These are phyloP conservation scores for Pseudomyrmex pallidus DNA, from an alignment of 1,140 invertebrate species.

Conservation along the genomic window DNA sequence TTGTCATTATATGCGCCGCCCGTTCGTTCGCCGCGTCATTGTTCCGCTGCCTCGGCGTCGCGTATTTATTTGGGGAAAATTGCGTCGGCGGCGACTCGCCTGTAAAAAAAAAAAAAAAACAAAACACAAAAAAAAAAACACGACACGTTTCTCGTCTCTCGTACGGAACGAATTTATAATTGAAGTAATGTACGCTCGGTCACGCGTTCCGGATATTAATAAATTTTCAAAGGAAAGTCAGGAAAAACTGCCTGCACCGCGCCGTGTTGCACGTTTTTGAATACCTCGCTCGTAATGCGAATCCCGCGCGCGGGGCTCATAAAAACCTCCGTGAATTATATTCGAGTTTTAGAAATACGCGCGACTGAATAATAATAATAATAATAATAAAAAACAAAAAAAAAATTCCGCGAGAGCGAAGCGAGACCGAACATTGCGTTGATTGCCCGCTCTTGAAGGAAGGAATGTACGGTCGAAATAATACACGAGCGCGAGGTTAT, in stretches of 20 bases:
- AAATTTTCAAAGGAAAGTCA: conserved; percentile 15
- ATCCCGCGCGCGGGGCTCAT: neutral
- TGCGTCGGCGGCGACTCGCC: conserved; percentile 18
- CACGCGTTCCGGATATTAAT: conserved; percentile 34
- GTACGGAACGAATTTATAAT: conserved; percentile 44
- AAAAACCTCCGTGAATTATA: neutral
- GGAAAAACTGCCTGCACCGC: neutral
- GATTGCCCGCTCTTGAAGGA: conserved; percentile 20
- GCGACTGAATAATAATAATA: neutral
- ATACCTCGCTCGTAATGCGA: conserved; percentile 11
- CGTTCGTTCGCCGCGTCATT: conserved; percentile 38
- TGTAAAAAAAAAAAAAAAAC: neutral
- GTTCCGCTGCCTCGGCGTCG: conserved; percentile 34
- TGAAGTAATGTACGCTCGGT: neutral
- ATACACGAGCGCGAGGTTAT: conserved; percentile 20
- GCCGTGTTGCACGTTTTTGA: neutral
- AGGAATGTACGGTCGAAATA: conserved; percentile 18
- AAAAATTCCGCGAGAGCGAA: conserved; percentile 13
- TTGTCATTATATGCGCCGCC: conserved; percentile 54
- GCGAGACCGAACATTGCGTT: neutral
- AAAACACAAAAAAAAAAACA: neutral
- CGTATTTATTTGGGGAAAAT: conserved; percentile 43
- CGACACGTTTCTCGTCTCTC: neutral
- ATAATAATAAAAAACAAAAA: too few species aligned
- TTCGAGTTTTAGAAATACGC: neutral